These are phyloP conservation scores for Astatotilapia flaviijosephi DNA, from an alignment of 2,113 vertebrate species.

Conservation along the genomic window DNA sequence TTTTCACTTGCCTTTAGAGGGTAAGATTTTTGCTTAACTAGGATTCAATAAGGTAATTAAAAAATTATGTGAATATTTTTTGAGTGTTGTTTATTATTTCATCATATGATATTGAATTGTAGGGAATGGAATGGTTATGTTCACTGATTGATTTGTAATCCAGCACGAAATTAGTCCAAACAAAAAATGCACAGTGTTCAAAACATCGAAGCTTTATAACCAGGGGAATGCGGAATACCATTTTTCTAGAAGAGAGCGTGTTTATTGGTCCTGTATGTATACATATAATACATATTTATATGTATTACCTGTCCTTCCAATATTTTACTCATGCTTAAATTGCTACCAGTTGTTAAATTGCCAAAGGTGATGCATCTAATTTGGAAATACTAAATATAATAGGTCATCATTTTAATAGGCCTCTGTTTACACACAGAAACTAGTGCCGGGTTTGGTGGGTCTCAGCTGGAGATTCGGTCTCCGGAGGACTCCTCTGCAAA, in stretches of 20 bases:
- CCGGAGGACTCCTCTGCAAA: slow-evolving; percentile 26
- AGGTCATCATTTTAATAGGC: background rate
- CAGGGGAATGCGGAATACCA: background rate
- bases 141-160: background rate
- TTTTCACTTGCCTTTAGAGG: background rate
- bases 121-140: background rate
- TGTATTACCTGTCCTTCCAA: background rate
- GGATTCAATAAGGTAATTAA: background rate
- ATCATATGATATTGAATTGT: background rate
- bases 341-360: background rate
- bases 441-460: background rate
- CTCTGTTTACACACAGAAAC: background rate
- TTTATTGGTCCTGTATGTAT: background rate
- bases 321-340: background rate
- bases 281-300: background rate
- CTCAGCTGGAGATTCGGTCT: slow-evolving; percentile 44
- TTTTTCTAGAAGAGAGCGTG: background rate
- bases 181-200: background rate
- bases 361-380: background rate
- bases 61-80: background rate
- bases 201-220: background rate
- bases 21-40: background rate
- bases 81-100: background rate
- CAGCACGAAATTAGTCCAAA: background rate
- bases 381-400: background rate